Evolutionary conservation across 2,888 invertebrate species (phyloP), one percentile per base, ranked within the genome.

Genomic region (Homarus gammarus): DNA sequence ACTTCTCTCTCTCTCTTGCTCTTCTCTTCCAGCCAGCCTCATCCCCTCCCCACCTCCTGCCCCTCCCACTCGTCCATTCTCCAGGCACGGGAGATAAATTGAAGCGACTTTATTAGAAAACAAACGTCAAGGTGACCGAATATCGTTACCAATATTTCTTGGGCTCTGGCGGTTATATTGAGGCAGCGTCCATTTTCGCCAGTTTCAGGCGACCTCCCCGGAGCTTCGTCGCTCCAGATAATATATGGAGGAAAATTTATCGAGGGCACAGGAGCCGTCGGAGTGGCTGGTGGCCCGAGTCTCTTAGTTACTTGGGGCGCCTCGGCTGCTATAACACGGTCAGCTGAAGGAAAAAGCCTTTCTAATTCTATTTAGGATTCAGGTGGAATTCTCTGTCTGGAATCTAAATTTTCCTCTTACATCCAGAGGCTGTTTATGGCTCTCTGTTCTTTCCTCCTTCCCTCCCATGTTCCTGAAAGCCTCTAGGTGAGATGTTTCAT

Each of bases 101-200:
- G 49, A 75, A 12, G 49, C 49, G 75, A 75, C 49, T 75, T 75
- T 75, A 75, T 75, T 75, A 75, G 75, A 75, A 75, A 75, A 75
- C 75, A 38, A 75, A 75, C 75, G 75, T 44, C 75, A 75, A 44
- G 75, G 75, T 75, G 75, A 75, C 75, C 75, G 75, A 75, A 40
- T 75, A 49, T 44, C 75, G n/a, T 27, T 31, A 44, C 38, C 75
- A 75, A 75, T 75, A 75, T 75, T 27, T 75, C 75, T 75, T 27
- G 8, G 27, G 49, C 31, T 40, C 38, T 36, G 72, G 38, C 38
- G 72, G 72, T 36, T 36, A 40, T 36, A 40, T 18, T 36, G 72
- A 40, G 72, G 72, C 36, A 40, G 40, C 40, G 40, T 36, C 40
- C 38, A 38, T 72, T 38, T 36, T 72, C 40, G 64, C 64, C 12